Conservation (phyloP, 2,797 vertebrate species). For the Petrocephalus sullivani region DNA sequence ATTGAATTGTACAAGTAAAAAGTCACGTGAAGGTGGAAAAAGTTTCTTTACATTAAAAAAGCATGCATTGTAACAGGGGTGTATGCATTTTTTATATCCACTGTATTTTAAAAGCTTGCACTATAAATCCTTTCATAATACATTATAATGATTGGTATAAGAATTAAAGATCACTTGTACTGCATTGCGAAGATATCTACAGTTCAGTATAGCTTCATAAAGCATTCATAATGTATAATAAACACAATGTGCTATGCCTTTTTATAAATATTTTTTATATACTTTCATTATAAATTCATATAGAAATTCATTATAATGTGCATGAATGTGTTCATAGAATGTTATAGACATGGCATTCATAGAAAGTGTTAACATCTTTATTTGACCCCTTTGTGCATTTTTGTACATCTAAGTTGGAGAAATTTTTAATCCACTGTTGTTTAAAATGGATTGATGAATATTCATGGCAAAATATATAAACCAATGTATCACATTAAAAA, state of each 20-base stretch:
- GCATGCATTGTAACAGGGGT: no score
- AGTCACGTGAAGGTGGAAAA: no score
- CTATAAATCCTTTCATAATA: not conserved
- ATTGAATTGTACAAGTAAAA: no score
- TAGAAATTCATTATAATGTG: not conserved
- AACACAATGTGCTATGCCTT: not conserved
- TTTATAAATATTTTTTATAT: not conserved
- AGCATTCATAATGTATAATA: not conserved
- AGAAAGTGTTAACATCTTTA: not conserved
- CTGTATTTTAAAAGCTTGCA: not conserved
- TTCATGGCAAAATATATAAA: constrained; percentile 1
- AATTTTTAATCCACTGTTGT: not conserved
- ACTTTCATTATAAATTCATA: not conserved
- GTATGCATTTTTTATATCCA: no score
- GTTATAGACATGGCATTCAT: not conserved
- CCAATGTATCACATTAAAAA: not conserved
- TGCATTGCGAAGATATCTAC: not conserved
- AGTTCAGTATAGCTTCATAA: not conserved
- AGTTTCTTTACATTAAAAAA: no score
- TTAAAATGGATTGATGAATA: constrained; percentile 11
- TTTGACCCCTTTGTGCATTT: not conserved
- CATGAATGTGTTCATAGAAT: not conserved
- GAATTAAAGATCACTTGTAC: not conserved
- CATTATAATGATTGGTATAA: not conserved
- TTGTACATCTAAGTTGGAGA: not conserved